Evolutionary conservation across 1,140 invertebrate species (phyloP).

Genomic region (Heterodera schachtii): DNA sequence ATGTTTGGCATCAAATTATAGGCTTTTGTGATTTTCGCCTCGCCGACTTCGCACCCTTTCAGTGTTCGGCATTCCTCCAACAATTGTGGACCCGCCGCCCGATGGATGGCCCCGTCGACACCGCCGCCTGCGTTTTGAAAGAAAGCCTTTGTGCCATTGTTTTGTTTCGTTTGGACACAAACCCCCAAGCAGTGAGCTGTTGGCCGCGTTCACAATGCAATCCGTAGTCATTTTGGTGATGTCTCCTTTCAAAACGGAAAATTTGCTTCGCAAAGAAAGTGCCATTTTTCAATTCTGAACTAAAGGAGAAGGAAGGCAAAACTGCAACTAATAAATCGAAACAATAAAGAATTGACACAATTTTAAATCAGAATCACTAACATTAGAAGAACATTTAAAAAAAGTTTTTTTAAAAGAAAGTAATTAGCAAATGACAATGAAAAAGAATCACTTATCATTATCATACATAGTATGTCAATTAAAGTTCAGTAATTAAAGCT

Average conservation of each 20-base stretch:
- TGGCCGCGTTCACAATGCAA: constrained; percentile 42
- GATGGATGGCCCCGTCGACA: constrained; percentile 43
- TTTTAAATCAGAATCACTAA: too few relatives aligned
- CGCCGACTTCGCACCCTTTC: constrained; percentile 36
- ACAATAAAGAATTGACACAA: too few relatives aligned
- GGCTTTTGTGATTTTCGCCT: constrained; percentile 39
- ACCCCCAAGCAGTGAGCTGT: constrained; percentile 35
- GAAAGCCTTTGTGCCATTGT: neutral
- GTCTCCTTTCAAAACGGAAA: constrained; percentile 32
- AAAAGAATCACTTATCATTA: too few relatives aligned
- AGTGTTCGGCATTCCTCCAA: constrained; percentile 33
- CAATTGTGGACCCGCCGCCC: constrained; percentile 29
- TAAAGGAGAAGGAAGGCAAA: too few relatives aligned
- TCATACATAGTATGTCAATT: too few relatives aligned
- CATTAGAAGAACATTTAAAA: too few relatives aligned
- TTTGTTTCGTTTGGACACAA: neutral
- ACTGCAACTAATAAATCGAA: too few relatives aligned
- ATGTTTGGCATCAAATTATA: constrained; percentile 40
- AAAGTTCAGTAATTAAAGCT: too few relatives aligned
- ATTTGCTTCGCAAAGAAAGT: constrained; percentile 23
- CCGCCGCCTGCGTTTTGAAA: constrained; percentile 22
- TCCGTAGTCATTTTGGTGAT: constrained; percentile 38
- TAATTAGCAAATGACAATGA: too few relatives aligned
- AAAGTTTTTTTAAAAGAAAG: too few relatives aligned
- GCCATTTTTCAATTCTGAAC: constrained; percentile 3